Base-by-base conservation (phyloP, 2,888 invertebrate genomes). In the Erebia aethiops region DNA sequence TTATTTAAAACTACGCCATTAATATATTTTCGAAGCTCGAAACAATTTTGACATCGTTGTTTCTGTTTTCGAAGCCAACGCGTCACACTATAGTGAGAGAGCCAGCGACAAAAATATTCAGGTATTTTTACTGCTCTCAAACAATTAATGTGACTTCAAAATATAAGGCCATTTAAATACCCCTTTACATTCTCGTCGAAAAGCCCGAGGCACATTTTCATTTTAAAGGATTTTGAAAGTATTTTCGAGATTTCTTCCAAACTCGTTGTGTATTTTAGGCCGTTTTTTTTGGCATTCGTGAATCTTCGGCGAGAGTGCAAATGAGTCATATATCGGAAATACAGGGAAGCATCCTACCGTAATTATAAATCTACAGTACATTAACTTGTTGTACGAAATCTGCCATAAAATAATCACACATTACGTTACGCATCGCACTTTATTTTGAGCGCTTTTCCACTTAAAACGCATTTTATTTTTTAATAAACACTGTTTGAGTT, bases 31-130 rank as follows among this genome's bases (percentile, higher is more conserved):
- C 67, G 74, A 81, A 81, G 81, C 81, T 80, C 80, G 69, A 74
- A 77, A 78, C 60, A 67, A 78, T 79, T 78, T 79, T 78, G 78
- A 77, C 78, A 77, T 81, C 79, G 79, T 82, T 78, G 75, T 69
- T 67, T 21, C 62, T 69, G 41, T 56, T 54, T 43, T 46, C 41
- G 10, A 46, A 18, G 56, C 14, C 13, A 64, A 54, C 2, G n/a
- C 11, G 5, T 64, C 52, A 64, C 16, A 64, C 10, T 54, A 14
- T 35, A 54, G 52, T 52, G 10, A 7, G 41, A 64, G 41, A 64
- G 54, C 64, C 41, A 8, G 46, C 13, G 14, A 46, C 21, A 8
- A 8, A 46, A 21, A 9, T 61, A 1, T 61, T 16, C 13, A 4
- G 16, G 9, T 9, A 35, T 51, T 21, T 11, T 11, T 52, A 51